Conservation (phyloP, 1,140 invertebrate genomes). For the Wiebesia pumilae region DNA sequence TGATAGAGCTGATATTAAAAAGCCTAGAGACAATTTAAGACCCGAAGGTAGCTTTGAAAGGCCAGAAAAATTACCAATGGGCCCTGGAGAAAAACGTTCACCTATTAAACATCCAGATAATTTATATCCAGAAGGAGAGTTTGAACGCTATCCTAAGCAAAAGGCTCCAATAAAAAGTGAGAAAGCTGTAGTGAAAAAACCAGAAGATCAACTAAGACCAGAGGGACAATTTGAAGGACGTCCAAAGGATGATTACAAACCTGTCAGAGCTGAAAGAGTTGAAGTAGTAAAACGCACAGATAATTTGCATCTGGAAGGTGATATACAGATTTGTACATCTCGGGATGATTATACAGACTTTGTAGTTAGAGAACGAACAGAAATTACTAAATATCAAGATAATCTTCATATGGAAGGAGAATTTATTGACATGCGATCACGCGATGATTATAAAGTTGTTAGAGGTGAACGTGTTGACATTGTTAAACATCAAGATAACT, state of each 20-base stretch:
- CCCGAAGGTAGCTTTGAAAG: slow-evolving; percentile 78
- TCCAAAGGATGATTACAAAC: slow-evolving; percentile 77
- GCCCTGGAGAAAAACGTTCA: slow-evolving; percentile 72
- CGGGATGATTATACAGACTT: slow-evolving; percentile 66
- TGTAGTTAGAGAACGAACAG: slow-evolving; percentile 74
- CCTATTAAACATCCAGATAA: slow-evolving; percentile 68
- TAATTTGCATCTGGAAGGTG: slow-evolving; percentile 80
- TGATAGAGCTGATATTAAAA: slow-evolving; percentile 71
- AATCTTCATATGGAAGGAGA: slow-evolving; percentile 78
- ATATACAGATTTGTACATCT: slow-evolving; percentile 67
- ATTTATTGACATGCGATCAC: slow-evolving; percentile 67
- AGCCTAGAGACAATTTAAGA: slow-evolving; percentile 75
- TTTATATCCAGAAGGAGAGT: slow-evolving; percentile 78
- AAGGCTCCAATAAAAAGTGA: slow-evolving; percentile 72
- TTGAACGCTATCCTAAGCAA: slow-evolving; percentile 68
- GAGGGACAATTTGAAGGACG: slow-evolving; percentile 77
- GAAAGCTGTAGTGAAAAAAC: slow-evolving; percentile 71
- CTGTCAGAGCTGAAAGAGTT: slow-evolving; percentile 68
- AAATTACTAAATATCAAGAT: slow-evolving; percentile 70
- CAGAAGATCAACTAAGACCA: slow-evolving; percentile 74
- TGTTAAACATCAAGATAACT: slow-evolving; percentile 76
- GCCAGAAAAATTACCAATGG: slow-evolving; percentile 70
- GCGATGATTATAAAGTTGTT: slow-evolving; percentile 67
- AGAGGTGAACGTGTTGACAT: slow-evolving; percentile 78
- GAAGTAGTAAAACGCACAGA: slow-evolving; percentile 66